These are phyloP conservation scores for Cladorhizidae sp. DNA, from an alignment of 37 sponge, comb jelly and placozoan genomes.

Conservation along the genomic window DNA sequence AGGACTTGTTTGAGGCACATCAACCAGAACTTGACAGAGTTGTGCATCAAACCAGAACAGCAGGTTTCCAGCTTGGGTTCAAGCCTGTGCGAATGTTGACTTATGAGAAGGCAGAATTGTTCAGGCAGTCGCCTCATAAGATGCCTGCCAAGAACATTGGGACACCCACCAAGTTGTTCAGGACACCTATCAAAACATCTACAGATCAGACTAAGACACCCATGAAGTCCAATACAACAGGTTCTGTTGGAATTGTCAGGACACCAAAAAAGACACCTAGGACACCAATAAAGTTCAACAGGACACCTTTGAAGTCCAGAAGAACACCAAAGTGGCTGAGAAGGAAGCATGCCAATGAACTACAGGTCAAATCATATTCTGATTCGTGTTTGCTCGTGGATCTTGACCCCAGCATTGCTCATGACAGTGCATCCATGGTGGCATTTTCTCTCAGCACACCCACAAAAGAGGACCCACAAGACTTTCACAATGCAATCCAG, in stretches of 20 bases:
- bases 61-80: not conserved
- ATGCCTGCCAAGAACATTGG: not conserved
- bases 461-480: conserved; percentile 39
- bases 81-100: conserved; percentile 13
- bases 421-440: conserved; percentile 53
- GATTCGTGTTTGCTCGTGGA: not conserved
- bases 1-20: not conserved
- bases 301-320: not conserved
- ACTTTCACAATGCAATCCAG: conserved; percentile 28
- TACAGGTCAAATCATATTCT: not conserved
- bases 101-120: conserved; percentile 13
- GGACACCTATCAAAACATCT: not conserved
- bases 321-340: not conserved
- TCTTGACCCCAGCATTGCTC: conserved; percentile 17
- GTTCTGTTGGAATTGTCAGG: too few relatives aligned
- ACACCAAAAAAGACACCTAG: not conserved
- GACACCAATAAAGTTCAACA: not conserved
- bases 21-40: not conserved
- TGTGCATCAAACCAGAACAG: not conserved
- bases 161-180: not conserved
- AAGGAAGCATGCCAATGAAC: not conserved
- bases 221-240: not conserved
- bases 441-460: conserved; percentile 66
- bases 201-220: not conserved
- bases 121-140: not conserved